Base-by-base conservation (phyloP, 92 coral and sea anemone genomes). In the Blastomussa wellsi region DNA sequence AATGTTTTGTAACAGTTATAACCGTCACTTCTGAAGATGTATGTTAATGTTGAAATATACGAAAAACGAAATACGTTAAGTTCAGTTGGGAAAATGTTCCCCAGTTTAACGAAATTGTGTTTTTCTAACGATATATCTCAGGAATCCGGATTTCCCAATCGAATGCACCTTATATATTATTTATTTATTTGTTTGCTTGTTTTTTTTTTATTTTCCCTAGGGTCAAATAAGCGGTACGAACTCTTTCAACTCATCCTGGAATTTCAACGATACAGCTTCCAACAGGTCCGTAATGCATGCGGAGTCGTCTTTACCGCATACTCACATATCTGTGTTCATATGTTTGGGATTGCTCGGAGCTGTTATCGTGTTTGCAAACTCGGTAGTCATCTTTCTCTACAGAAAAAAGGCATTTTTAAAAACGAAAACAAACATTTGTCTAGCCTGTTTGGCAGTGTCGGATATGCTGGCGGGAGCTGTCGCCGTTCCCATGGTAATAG, bases 401-500 rank as follows among this genome's bases (percentile, higher is more conserved):
- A 65, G 49, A 49, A 47, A 49, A 35, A 85, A 85, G 62, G 47
- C 67, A 53, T 77, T 77, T 77, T 87, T 90, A 13, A 78, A 85
- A 78, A 90, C 90, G 12, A 71, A 88, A 41, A 86, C 93, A 12
- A 90, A 90, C 68, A 47, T 77, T 73, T 90, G 93, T 64, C 90
- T 90, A 1, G 88, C 84, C 37, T 86, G 90, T 82, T 76, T 90
- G 48, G 89, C 93, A 70, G 49, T 76, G 48, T 90, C 93, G 22
- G 93, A 90, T 72, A 71, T 90, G 64, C 70, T 90, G 71, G 88
- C 90, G 7, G 93, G 93, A 52, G 26, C 44, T 24, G 31, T 78
- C 7, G 85, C 88, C 20, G 72, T 90, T 57, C 93, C 93, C 32
- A 37, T 90, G 79, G 90, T 90, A 55, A 82, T 90, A 26, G 33